These are phyloP conservation scores for Ammodytes marinus DNA, from an alignment of 2,113 vertebrate species.

Conservation along the genomic window DNA sequence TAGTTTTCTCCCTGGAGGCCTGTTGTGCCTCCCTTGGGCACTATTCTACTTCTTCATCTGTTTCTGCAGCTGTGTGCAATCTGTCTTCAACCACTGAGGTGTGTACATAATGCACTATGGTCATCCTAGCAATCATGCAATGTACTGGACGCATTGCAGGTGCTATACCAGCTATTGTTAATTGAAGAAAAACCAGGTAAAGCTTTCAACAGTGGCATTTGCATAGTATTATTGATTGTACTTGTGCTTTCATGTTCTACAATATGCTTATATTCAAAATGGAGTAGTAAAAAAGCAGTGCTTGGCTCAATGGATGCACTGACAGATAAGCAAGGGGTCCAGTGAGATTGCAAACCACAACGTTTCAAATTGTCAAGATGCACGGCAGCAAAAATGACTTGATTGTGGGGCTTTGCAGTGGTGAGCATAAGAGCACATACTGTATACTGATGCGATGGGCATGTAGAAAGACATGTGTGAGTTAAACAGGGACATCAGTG, in stretches of 20 bases:
- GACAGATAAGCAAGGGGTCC: neutral
- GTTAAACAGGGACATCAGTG: neutral
- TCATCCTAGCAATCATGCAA: neutral
- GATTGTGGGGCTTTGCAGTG: neutral
- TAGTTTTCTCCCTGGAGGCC: neutral
- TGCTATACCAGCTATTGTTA: too few species aligned
- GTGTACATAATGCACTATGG: neutral
- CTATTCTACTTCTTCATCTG: neutral
- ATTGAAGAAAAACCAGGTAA: neutral
- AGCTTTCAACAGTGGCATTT: neutral
- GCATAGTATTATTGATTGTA: neutral
- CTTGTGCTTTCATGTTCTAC: neutral
- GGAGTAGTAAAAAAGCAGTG: neutral
- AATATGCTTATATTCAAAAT: neutral
- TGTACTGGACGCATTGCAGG: neutral
- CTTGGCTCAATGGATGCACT: neutral
- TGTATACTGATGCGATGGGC: neutral
- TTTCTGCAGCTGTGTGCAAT: neutral
- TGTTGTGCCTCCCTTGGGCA: neutral
- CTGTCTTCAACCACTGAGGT: neutral
- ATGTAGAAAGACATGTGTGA: neutral
- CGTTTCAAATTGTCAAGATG: neutral
- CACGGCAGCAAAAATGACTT: neutral
- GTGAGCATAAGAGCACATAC: neutral
- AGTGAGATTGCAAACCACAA: neutral